phyloP scores from a whole-genome alignment of 1,140 invertebrate genomes.

The Cephus cinctus region DNA sequence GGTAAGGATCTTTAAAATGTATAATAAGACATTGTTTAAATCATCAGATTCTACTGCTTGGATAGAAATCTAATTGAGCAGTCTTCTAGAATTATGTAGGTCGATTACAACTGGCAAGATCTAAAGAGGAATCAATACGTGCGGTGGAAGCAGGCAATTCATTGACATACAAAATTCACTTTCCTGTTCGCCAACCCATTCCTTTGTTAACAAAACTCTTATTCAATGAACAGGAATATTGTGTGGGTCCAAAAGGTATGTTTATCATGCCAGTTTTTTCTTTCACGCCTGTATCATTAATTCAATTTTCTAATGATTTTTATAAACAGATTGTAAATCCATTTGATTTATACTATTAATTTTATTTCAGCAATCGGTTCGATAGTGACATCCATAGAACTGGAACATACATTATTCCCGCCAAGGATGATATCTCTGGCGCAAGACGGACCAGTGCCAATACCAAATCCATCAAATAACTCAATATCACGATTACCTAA shows the following conservation, averaged over 20 bases:
- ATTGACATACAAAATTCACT: conserved; percentile 39
- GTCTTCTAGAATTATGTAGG: conserved; percentile 43
- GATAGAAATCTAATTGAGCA: conserved; percentile 6
- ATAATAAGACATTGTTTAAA: neutral
- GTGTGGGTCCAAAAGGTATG: conserved; percentile 31
- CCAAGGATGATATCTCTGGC: conserved; percentile 14
- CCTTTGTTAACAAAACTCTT: conserved; percentile 36
- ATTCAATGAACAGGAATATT: conserved; percentile 38
- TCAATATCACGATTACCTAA: neutral
- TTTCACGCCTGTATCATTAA: no score
- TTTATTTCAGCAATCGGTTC: conserved; percentile 28
- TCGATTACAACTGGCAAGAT: conserved; percentile 34
- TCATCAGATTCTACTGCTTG: no score
- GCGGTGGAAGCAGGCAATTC: conserved; percentile 26
- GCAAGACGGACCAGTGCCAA: conserved; percentile 1
- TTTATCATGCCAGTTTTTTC: no score
- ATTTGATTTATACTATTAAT: neutral
- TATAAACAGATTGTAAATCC: conserved; percentile 1
- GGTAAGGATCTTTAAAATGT: conserved; percentile 18
- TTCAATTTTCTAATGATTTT: no score
- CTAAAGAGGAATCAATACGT: conserved; percentile 29
- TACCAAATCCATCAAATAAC: neutral
- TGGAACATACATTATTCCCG: conserved; percentile 43
- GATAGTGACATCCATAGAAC: conserved; percentile 36
- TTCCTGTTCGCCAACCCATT: conserved; percentile 41